Evolutionary conservation across 2,113 vertebrate species (phyloP).

Genomic region (Ochotona curzoniae): DNA sequence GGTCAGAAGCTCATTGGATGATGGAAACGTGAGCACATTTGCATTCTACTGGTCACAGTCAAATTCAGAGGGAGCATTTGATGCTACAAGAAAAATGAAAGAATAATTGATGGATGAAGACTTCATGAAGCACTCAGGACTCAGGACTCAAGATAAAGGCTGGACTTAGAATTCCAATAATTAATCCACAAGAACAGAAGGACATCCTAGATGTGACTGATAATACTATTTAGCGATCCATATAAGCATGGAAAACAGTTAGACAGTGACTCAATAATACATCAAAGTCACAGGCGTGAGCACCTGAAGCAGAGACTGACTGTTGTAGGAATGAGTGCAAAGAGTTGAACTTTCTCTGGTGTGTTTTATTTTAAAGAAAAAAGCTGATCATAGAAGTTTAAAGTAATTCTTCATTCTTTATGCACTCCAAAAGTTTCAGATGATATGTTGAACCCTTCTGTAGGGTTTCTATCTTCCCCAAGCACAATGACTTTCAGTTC

Average conservation of each 20-base stretch:
- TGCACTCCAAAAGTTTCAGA: background rate
- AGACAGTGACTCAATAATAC: background rate
- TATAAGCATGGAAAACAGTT: background rate
- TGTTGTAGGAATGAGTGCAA: background rate
- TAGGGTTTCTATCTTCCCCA: constrained; percentile 59
- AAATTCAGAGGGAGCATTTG: background rate
- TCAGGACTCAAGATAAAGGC: background rate
- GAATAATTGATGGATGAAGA: background rate
- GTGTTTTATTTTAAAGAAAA: constrained; percentile 14
- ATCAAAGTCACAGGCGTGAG: background rate
- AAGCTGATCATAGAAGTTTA: background rate
- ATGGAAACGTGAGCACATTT: background rate
- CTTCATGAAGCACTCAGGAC: background rate
- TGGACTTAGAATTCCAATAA: background rate
- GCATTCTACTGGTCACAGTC: background rate
- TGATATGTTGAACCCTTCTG: background rate
- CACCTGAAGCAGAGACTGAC: background rate
- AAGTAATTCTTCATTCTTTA: background rate
- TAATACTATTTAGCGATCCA: background rate
- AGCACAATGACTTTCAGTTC: background rate
- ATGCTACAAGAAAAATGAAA: background rate
- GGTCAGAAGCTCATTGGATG: background rate
- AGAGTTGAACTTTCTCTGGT: background rate
- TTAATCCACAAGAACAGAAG: background rate
- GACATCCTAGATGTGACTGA: background rate